Evolutionary conservation across 2,888 invertebrate species (phyloP).

Genomic region (Aphelenchoides bicaudatus): DNA sequence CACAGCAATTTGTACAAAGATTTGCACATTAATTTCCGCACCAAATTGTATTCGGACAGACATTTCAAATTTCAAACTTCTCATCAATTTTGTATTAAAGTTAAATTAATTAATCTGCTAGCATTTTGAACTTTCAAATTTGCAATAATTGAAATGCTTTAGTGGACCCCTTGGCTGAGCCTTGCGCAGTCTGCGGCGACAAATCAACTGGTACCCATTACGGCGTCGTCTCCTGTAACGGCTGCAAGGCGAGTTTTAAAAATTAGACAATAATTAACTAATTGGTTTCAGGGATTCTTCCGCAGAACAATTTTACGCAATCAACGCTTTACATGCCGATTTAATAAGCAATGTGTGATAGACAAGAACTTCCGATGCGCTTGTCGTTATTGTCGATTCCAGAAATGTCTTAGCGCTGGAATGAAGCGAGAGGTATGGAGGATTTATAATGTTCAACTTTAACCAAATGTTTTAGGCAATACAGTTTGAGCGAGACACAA

Average conservation of each 20-base stretch:
- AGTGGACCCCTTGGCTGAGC: slow-evolving; percentile 56
- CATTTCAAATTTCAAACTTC: no score
- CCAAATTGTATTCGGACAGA: no score
- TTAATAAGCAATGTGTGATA: slow-evolving; percentile 59
- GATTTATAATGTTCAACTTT: slow-evolving; percentile 19
- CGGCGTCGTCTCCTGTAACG: slow-evolving; percentile 50
- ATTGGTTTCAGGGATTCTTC: slow-evolving; percentile 56
- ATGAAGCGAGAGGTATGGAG: slow-evolving; percentile 56
- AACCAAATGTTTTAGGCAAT: slow-evolving; percentile 45
- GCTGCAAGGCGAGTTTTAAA: slow-evolving; percentile 44
- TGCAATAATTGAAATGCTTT: no score
- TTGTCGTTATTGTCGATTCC: slow-evolving; percentile 56
- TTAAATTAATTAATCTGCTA: no score
- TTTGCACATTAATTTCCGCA: no score
- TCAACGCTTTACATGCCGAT: slow-evolving; percentile 60
- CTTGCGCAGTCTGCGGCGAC: slow-evolving; percentile 56
- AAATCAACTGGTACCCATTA: slow-evolving; percentile 44
- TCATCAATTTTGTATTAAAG: no score
- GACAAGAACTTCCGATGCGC: slow-evolving; percentile 61
- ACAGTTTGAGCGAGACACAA: slow-evolving; percentile 58
- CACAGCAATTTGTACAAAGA: no score
- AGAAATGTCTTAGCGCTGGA: slow-evolving; percentile 56
- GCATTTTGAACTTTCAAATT: no score
- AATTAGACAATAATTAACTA: slow-evolving; percentile 9
- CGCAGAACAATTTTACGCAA: slow-evolving; percentile 59